These are phyloP conservation scores for Drosophila nasuta DNA, from an alignment of 1,140 invertebrate species.

Conservation along the genomic window DNA sequence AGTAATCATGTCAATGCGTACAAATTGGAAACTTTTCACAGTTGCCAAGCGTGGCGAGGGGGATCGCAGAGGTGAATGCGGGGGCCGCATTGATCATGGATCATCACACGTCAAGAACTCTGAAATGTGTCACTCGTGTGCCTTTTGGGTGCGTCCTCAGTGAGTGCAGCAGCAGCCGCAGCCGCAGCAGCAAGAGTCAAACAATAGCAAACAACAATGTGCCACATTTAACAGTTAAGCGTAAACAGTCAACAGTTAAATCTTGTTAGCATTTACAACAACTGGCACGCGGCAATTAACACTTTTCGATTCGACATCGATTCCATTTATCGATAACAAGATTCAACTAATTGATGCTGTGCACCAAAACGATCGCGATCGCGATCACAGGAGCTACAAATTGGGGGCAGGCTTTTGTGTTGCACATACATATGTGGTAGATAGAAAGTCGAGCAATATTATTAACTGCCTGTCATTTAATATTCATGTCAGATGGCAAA, in stretches of 20 bases:
- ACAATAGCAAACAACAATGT: constrained; percentile 24
- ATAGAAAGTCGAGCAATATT: constrained; percentile 51
- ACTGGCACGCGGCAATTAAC: constrained; percentile 46
- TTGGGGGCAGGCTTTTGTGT: constrained; percentile 5
- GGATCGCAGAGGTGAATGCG: not conserved
- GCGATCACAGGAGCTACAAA: constrained; percentile 25
- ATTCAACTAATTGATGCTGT: constrained; percentile 27
- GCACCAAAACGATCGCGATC: not conserved
- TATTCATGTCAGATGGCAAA: not conserved
- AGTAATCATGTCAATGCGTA: constrained; percentile 73
- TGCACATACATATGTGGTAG: not conserved
- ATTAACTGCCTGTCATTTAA: not conserved
- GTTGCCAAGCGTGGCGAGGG: too few species aligned
- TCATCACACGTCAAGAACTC: constrained; percentile 9
- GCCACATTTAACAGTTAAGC: constrained; percentile 25
- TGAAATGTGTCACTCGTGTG: constrained; percentile 9
- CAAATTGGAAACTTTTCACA: constrained; percentile 61
- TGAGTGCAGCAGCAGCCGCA: too few species aligned
- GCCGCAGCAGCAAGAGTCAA: not conserved
- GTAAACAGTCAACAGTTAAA: not conserved
- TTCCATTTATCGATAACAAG: constrained; percentile 33
- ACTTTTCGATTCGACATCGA: constrained; percentile 50
- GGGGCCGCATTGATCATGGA: not conserved
- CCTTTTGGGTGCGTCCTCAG: constrained; percentile 6
- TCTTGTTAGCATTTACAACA: not conserved